These are phyloP conservation scores for Drosophila pandora DNA, from an alignment of 1,140 invertebrate genomes.

Conservation along the genomic window DNA sequence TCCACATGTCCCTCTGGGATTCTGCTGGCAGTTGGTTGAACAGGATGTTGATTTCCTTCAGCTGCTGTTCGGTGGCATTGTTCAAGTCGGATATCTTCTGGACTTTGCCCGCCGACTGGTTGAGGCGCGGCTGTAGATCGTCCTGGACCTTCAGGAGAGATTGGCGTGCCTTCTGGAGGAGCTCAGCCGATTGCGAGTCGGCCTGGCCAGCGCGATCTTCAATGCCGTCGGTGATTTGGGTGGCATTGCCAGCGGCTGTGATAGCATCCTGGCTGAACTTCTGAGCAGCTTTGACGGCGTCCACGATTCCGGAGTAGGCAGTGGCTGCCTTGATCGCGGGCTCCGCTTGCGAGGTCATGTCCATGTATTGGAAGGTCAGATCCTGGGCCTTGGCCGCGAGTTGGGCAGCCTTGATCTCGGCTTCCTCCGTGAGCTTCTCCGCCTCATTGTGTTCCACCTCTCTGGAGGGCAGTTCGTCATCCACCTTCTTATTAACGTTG, in stretches of 20 bases:
- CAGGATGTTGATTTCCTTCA: slow-evolving; percentile 67
- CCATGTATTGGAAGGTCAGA: slow-evolving; percentile 63
- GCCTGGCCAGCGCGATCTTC: slow-evolving; percentile 63
- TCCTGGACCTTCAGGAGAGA: slow-evolving; percentile 80
- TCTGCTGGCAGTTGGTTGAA: slow-evolving; percentile 65
- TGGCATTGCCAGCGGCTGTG: slow-evolving; percentile 87
- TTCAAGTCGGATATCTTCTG: slow-evolving; percentile 67
- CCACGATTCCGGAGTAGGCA: slow-evolving; percentile 93
- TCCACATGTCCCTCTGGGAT: slow-evolving; percentile 72
- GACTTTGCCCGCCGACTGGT: slow-evolving; percentile 69
- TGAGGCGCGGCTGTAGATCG: slow-evolving; percentile 84
- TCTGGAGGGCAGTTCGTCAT: slow-evolving; percentile 56
- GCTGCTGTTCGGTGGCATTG: slow-evolving; percentile 63
- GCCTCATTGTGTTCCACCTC: slow-evolving; percentile 64
- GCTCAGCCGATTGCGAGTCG: slow-evolving; percentile 53
- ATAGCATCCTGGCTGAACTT: slow-evolving; percentile 87
- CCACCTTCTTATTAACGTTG: slow-evolving; percentile 61
- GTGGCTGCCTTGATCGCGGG: slow-evolving; percentile 93
- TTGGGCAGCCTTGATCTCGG: slow-evolving; percentile 54
- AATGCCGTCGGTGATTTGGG: slow-evolving; percentile 84
- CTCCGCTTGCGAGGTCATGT: slow-evolving; percentile 84
- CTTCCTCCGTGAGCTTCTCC: slow-evolving; percentile 39
- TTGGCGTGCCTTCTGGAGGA: slow-evolving; percentile 83
- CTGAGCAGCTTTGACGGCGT: slow-evolving; percentile 89
- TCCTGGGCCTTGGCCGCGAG: slow-evolving; percentile 51